Percentiles rank a stretch among this genome's conserved stretches.
These are phyloP conservation scores for Siphamia tubifer DNA, from an alignment of 2,113 vertebrate species.

Conservation along the genomic window DNA sequence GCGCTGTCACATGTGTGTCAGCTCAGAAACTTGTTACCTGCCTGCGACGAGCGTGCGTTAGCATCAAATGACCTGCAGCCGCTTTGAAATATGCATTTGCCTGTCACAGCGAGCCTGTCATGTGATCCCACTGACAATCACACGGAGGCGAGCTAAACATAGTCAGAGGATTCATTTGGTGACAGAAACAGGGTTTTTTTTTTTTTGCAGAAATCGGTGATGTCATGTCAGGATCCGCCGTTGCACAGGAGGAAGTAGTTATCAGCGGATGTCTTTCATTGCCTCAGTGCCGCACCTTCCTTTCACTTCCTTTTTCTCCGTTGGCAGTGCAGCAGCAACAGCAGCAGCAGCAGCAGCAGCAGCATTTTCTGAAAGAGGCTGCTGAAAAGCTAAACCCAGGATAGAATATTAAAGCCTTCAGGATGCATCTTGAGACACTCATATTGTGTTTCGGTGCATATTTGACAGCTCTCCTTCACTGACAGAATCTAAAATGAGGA, in stretches of 20 bases:
- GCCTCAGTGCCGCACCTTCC: constrained; percentile 9
- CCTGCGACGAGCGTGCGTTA: background rate
- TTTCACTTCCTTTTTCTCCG: constrained; percentile 48
- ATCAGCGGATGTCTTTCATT: constrained; percentile 3
- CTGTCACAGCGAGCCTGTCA: constrained; percentile 23
- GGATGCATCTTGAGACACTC: constrained; percentile 53
- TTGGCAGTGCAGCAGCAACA: background rate
- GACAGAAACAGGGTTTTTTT: constrained; percentile 8
- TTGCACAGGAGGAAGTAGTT: constrained; percentile 42
- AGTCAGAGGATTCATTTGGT: constrained; percentile 23
- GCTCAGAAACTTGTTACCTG: constrained; percentile 10
- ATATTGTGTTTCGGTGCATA: constrained; percentile 8
- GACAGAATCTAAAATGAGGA: too few species aligned
- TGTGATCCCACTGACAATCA: constrained; percentile 10
- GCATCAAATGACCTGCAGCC: background rate
- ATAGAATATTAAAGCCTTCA: constrained; percentile 34
- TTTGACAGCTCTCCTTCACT: constrained; percentile 30
- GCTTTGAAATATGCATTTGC: constrained; percentile 13
- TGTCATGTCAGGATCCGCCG: constrained; percentile 44
- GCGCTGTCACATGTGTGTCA: background rate
- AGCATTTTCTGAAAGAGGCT: constrained; percentile 13
- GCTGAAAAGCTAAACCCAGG: constrained; percentile 17
- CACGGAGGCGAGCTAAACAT: constrained; percentile 42
- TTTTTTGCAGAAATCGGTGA: constrained; percentile 14
- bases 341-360: too few species aligned